Conservation (phyloP, 2,888 invertebrate genomes). For the Chrysolina haemoptera region DNA sequence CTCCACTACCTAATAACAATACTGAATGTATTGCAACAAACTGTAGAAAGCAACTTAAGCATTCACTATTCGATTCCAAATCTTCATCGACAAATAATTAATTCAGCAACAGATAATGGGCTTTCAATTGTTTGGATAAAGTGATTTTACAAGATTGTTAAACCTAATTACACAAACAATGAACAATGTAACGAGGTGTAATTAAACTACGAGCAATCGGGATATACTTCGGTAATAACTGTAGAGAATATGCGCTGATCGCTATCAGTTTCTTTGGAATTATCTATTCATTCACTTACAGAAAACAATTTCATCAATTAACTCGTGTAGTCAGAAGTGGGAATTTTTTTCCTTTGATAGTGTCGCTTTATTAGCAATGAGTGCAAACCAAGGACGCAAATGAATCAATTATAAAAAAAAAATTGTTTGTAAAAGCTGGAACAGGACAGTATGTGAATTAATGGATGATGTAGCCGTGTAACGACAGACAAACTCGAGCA, state of each 20-base stretch:
- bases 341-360: neutral
- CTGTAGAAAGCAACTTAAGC: neutral
- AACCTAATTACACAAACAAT: constrained; percentile 44
- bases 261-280: constrained; percentile 5
- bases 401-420: constrained; percentile 28
- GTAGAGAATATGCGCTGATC: constrained; percentile 14
- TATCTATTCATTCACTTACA: constrained; percentile 6
- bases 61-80: constrained; percentile 14
- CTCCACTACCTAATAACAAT: too few relatives aligned
- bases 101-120: constrained; percentile 37
- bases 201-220: constrained; percentile 42
- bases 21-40: too few relatives aligned
- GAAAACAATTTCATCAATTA: constrained; percentile 13
- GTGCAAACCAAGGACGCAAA: constrained; percentile 33
- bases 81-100: neutral
- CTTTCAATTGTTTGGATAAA: constrained; percentile 45
- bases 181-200: constrained; percentile 47
- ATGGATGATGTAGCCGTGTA: too few relatives aligned
- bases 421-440: neutral
- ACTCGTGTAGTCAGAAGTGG: neutral
- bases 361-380: constrained; percentile 26
- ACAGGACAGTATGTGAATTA: neutral
- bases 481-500: too few relatives aligned
- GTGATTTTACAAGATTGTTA: constrained; percentile 45
- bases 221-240: constrained; percentile 39